Conservation (phyloP, 1,140 invertebrate species). For the Drosophila rhopaloa region DNA sequence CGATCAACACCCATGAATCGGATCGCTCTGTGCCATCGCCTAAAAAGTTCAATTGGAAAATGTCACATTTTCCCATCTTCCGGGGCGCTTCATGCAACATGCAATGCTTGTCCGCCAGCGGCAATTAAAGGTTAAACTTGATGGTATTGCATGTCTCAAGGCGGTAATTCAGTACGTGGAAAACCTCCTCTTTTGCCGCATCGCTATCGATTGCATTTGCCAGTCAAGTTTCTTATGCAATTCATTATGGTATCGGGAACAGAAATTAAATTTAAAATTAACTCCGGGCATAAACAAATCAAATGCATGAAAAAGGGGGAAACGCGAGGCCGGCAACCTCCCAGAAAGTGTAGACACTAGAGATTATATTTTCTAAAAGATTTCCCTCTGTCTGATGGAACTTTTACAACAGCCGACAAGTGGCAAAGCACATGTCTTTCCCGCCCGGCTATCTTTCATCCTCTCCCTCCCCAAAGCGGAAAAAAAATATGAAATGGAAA, state of each 20-base stretch:
- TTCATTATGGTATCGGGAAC: conserved; percentile 3
- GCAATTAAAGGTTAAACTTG: conserved; percentile 68
- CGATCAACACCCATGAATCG: conserved; percentile 41
- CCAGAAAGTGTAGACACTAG: conserved; percentile 36
- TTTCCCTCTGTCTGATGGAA: conserved; percentile 20
- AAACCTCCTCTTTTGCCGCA: conserved; percentile 41
- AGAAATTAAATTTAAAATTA: conserved; percentile 58
- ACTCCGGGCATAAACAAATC: conserved; percentile 52
- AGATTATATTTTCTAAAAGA: conserved; percentile 27
- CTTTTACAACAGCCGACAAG: conserved; percentile 39
- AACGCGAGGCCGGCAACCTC: conserved; percentile 13
- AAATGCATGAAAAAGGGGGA: conserved; percentile 6
- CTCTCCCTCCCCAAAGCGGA: not conserved
- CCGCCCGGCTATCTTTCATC: conserved; percentile 19
- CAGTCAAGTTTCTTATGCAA: conserved; percentile 26
- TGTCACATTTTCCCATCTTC: conserved; percentile 28
- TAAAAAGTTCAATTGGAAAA: conserved; percentile 67
- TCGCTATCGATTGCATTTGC: conserved; percentile 49
- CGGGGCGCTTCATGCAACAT: conserved; percentile 40
- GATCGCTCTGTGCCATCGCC: conserved; percentile 30
- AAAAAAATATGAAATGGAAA: conserved; percentile 44
- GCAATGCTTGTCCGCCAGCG: conserved; percentile 39
- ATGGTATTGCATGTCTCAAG: conserved; percentile 54
- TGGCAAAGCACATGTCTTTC: conserved; percentile 49
- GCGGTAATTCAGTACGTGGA: conserved; percentile 32